Percentiles rank a stretch among this genome's conserved stretches.
Conservation (phyloP, 53 echinoderm and acorn worm species). For the Stichopus horrens region DNA sequence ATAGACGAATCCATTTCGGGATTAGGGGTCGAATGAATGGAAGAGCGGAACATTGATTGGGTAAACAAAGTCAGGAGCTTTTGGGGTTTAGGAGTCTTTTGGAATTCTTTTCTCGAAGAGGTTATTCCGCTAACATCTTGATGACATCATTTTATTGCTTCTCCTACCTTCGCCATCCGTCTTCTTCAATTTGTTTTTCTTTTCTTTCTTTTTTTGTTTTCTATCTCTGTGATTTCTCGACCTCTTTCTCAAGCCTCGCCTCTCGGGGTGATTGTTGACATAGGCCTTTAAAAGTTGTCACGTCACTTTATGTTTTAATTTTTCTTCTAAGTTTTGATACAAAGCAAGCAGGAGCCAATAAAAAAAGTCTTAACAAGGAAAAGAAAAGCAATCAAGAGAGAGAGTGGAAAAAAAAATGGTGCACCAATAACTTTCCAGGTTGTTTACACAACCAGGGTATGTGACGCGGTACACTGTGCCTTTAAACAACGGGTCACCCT, state of each 20-base stretch:
- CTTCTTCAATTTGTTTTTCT: too few species aligned
- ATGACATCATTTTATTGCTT: not conserved
- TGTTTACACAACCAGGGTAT: conserved; percentile 23
- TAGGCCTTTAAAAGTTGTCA: conserved; percentile 18
- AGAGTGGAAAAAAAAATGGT: not conserved
- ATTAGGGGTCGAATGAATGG: conserved; percentile 17
- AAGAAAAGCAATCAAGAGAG: not conserved
- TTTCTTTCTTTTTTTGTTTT: not conserved
- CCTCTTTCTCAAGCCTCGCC: not conserved
- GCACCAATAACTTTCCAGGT: not conserved
- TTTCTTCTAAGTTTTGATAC: not conserved
- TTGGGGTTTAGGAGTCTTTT: conserved; percentile 23
- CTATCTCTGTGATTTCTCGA: not conserved
- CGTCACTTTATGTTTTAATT: not conserved
- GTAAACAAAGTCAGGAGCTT: conserved; percentile 9
- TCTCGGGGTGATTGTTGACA: conserved; percentile 26
- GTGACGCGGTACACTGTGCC: conserved; percentile 16
- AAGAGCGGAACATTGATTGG: conserved; percentile 27
- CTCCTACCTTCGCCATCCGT: too few species aligned
- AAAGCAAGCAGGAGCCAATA: too few species aligned
- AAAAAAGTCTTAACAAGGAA: not conserved
- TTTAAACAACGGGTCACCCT: conserved; percentile 36
- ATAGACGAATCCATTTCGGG: conserved; percentile 36
- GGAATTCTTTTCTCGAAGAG: conserved; percentile 11
- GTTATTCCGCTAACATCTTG: conserved; percentile 4